Conservation (phyloP, 2,797 vertebrate genomes). For the Hozukius guyotensis region DNA sequence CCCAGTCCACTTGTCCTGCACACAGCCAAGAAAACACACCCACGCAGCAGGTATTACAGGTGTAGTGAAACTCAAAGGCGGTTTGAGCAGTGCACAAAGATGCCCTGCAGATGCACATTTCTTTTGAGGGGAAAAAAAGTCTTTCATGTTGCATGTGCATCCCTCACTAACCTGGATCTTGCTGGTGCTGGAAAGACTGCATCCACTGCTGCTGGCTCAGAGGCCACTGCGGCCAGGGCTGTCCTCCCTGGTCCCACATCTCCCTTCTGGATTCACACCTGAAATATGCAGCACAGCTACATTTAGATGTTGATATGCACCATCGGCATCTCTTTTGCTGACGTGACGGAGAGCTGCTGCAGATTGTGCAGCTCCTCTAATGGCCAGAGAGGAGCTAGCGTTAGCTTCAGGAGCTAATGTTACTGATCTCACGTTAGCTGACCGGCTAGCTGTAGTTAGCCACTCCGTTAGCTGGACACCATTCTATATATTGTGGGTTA, state of each 20-base stretch:
- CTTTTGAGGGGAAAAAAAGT: fast-evolving
- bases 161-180: constrained; percentile 92
- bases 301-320: not conserved
- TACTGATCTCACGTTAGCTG: not conserved
- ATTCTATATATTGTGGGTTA: fast-evolving
- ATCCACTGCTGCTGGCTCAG: constrained; percentile 99
- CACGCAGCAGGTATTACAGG: not conserved
- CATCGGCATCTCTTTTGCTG: not conserved
- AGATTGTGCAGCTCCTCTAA: not conserved
- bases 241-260: constrained; percentile 99
- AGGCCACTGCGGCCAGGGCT: constrained; percentile 99
- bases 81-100: not conserved
- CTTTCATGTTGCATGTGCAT: not conserved
- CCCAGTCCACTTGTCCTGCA: constrained; percentile 98
- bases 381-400: not conserved
- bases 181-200: constrained; percentile 99
- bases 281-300: not conserved
- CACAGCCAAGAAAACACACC: not conserved
- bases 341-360: not conserved
- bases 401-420: constrained; percentile 28
- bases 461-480: too few species aligned
- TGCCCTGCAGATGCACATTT: not conserved
- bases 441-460: constrained; percentile 1
- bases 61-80: not conserved
- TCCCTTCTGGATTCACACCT: constrained; percentile 59